phyloP scores from a whole-genome alignment of 2,797 vertebrate species.

The Coregonus ussuriensis region DNA sequence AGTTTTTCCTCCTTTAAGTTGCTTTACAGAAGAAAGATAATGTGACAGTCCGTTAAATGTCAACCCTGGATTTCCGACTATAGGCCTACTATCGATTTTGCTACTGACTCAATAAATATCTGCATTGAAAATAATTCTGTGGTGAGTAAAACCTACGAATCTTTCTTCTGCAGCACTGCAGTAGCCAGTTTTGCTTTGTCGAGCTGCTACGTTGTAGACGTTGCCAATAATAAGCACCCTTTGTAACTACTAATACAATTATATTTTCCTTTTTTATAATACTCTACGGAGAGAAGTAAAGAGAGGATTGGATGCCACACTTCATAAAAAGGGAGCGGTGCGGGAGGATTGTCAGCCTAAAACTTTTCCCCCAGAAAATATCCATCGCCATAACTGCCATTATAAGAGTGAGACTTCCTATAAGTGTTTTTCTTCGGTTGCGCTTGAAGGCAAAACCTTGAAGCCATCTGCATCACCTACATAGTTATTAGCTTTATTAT shows the following conservation, averaged over 20 bases:
- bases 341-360: slow-evolving; percentile 64
- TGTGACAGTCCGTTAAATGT: slow-evolving; percentile 56
- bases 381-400: slow-evolving; percentile 67
- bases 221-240: slow-evolving; percentile 16
- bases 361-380: slow-evolving; percentile 79
- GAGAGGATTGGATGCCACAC: slow-evolving; percentile 35
- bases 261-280: not conserved
- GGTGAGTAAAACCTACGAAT: slow-evolving; percentile 55
- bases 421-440: slow-evolving; percentile 32
- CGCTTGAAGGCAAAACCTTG: not conserved
- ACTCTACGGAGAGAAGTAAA: not conserved
- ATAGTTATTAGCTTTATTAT: not conserved
- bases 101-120: slow-evolving; percentile 46
- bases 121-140: slow-evolving; percentile 26
- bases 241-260: not conserved
- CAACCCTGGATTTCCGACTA: slow-evolving; percentile 56
- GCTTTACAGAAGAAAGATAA: slow-evolving; percentile 66
- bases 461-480: not conserved
- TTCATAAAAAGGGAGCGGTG: slow-evolving; percentile 72
- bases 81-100: slow-evolving; percentile 47
- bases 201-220: slow-evolving; percentile 54
- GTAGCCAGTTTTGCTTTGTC: slow-evolving; percentile 63
- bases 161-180: slow-evolving; percentile 74
- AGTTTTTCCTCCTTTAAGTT: slow-evolving; percentile 76
- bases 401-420: slow-evolving; percentile 47